These are phyloP conservation scores for Eidolon helvum DNA, from an alignment of 2,113 vertebrate species.

Conservation along the genomic window DNA sequence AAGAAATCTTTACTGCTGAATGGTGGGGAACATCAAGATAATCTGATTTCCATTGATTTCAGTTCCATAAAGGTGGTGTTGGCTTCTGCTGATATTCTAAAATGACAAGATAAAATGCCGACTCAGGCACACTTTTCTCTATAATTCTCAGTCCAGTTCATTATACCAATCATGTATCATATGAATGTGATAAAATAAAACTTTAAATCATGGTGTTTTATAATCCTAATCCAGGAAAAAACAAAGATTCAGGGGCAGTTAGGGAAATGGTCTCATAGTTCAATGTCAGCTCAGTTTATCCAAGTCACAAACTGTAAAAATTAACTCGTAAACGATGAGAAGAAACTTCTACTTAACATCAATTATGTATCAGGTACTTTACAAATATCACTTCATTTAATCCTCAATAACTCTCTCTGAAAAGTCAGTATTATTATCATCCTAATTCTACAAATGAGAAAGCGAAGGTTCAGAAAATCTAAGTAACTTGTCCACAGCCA, in stretches of 20 bases:
- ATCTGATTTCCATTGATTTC: background rate
- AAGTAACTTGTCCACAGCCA: background rate
- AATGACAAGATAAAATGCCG: background rate
- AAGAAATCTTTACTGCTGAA: background rate
- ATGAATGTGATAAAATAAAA: background rate
- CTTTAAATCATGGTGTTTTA: background rate
- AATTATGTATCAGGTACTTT: background rate
- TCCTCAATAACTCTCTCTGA: background rate
- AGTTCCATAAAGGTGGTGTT: background rate
- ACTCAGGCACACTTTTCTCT: background rate
- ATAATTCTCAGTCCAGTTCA: background rate
- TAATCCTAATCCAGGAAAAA: background rate
- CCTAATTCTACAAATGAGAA: background rate
- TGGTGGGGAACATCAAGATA: background rate
- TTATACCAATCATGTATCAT: background rate
- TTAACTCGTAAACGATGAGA: background rate
- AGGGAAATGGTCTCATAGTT: background rate
- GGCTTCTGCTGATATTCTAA: background rate
- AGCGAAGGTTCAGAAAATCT: background rate
- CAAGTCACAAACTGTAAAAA: background rate
- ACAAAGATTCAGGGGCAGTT: background rate
- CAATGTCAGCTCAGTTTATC: background rate
- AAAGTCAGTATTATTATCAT: background rate
- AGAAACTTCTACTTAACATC: background rate
- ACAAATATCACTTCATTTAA: background rate